A percentile compares a stretch with the other conserved stretches of the same genome.
Evolutionary conservation across 2,113 vertebrate genomes (phyloP).

Genomic region (Larimichthys crocea): DNA sequence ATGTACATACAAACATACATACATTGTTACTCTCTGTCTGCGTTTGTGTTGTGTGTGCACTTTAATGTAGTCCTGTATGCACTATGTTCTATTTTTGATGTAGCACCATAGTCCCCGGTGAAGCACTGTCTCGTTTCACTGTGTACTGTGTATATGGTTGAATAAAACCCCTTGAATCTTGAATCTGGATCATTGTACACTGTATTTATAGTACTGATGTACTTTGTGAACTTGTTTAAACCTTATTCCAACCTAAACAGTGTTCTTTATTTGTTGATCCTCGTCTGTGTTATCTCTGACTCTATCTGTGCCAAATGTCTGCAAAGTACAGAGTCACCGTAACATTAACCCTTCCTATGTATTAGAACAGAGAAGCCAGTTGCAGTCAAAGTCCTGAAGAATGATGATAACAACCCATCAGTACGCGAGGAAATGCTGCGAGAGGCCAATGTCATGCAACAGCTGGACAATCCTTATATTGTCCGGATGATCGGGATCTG

Average conservation of each 20-base stretch:
- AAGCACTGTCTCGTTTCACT: too few species aligned
- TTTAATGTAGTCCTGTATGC: too few species aligned
- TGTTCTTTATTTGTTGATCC: neutral
- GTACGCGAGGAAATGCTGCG: constrained; percentile 91
- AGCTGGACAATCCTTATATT: constrained; percentile 97
- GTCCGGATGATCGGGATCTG: constrained; percentile 99
- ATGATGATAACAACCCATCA: constrained; percentile 87
- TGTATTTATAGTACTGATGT: neutral
- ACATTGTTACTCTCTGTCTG: too few species aligned
- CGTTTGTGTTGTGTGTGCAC: too few species aligned
- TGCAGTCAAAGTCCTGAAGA: constrained; percentile 97
- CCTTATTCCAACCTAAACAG: neutral
- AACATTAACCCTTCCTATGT: neutral
- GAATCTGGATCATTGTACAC: neutral
- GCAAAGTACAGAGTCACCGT: neutral
- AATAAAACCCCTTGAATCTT: too few species aligned
- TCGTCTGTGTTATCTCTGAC: neutral
- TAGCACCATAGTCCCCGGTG: too few species aligned
- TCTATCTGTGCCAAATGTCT: neutral
- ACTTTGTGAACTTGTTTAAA: neutral
- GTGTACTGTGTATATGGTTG: too few species aligned
- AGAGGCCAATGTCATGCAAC: constrained; percentile 97
- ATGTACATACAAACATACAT: too few species aligned
- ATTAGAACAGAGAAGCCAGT: constrained; percentile 90
- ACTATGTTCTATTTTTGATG: too few species aligned